phyloP scores from a whole-genome alignment of 2,888 invertebrate genomes.

The Drosophila quinaria region DNA sequence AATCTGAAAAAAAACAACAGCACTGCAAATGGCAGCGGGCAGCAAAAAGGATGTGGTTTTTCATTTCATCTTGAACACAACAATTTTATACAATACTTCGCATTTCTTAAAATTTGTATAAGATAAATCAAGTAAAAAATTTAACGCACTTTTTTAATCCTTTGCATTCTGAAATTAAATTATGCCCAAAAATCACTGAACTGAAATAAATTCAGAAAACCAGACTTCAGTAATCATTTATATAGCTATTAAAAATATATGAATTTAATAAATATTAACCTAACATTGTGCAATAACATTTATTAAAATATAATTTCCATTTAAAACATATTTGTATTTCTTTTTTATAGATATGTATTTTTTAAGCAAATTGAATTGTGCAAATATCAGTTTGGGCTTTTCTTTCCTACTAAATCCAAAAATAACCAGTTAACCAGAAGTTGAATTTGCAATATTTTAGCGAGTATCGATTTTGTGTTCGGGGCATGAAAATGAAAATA shows the following conservation, averaged over 20 bases:
- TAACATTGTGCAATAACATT: background rate
- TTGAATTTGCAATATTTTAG: background rate
- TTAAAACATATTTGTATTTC: background rate
- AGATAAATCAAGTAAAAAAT: background rate
- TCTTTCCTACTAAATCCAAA: background rate
- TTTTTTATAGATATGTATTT: background rate
- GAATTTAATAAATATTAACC: background rate
- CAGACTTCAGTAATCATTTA: background rate
- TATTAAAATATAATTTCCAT: background rate
- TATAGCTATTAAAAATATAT: background rate
- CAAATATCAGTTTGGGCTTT: background rate
- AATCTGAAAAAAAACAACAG: conserved; percentile 13
- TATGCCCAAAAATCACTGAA: background rate
- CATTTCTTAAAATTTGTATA: conserved; percentile 1
- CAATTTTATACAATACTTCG: background rate
- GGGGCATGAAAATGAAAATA: conserved; percentile 20
- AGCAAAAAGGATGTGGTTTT: conserved; percentile 9
- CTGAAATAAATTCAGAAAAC: background rate
- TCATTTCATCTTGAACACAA: conserved; percentile 6
- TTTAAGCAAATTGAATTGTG: background rate
- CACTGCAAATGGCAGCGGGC: conserved; percentile 11
- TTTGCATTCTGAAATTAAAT: background rate
- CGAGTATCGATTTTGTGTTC: conserved; percentile 8
- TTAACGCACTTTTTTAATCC: background rate
- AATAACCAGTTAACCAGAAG: conserved; percentile 2